Evolutionary conservation across 2,888 invertebrate genomes (phyloP), one percentile per base, ranked within the genome.

Genomic region (Emmelina monodactyla): DNA sequence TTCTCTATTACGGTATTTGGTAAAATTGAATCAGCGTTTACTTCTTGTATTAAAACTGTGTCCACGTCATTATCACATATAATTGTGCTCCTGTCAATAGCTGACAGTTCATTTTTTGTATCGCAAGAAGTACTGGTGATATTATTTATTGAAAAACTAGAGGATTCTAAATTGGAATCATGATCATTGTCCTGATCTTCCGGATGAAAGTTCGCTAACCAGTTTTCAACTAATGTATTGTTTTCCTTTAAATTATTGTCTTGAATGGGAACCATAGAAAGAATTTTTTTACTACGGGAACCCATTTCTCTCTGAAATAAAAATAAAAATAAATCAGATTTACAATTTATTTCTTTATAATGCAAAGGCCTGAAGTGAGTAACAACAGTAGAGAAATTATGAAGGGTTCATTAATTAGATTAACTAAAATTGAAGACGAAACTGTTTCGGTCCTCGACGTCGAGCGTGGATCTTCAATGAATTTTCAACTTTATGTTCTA

Each of bases 111-210:
- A 38, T 13, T 32, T 32, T 32, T 32, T 32, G 32, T 19, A 19
- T 32, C 32, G 19, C 19, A 32, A 12, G 32, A 33, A 22, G 22
- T 22, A 22, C 25, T 22, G 25, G 32, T 13, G 22, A 33, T 33
- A 33, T 33, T 22, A 33, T 33, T 33, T 33, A 22, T 9, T 22
- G 32, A 22, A 11, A 28, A n/a, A 28, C 11, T 4, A 22, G 38
- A 38, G 22, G 31, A 25, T 30, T 38, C 35, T 38, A 25, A 35
- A 34, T 33, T 19, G 38, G 10, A 28, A 11, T 28, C 15, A 35
- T 38, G 34, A 32, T 34, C 33, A 38, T 35, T 38, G 35, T 38
- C 31, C 32, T 38, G 35, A 32, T 38, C 37, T 34, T 37, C 37
- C 22, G 34, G 34, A 28, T 34, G 34, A 29, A 32, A 37, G 32